Conservation (phyloP, 1,140 invertebrate species). For the Coelopa frigida region DNA sequence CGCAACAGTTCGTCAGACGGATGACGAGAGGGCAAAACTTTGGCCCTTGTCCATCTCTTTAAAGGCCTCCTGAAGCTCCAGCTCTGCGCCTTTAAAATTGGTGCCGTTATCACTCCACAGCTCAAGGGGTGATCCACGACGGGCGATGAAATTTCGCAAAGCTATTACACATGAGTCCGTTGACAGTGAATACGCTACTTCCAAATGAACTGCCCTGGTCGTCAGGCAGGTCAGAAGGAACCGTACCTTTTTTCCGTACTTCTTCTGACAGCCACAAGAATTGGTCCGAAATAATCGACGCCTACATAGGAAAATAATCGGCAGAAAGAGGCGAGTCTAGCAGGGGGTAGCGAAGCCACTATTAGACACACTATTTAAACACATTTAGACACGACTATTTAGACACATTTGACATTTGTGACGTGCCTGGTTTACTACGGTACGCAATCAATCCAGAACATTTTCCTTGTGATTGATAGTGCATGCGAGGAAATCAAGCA, state of each 20-base stretch:
- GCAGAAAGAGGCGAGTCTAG: background rate
- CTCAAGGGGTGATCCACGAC: background rate
- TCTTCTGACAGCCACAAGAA: background rate
- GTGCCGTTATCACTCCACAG: conserved; percentile 10
- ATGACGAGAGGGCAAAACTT: too few relatives aligned
- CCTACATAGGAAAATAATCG: conserved; percentile 11
- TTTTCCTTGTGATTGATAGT: too few relatives aligned
- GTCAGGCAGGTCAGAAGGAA: conserved; percentile 23
- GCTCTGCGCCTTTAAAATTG: conserved; percentile 9
- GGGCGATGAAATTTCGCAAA: conserved; percentile 5
- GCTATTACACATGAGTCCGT: conserved; percentile 2
- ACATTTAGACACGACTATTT: too few relatives aligned
- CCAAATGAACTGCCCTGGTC: background rate
- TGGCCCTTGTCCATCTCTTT: background rate
- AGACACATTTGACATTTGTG: too few relatives aligned
- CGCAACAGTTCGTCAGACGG: too few relatives aligned
- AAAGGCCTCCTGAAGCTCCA: background rate
- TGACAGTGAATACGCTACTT: conserved; percentile 3
- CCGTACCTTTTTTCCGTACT: conserved; percentile 29
- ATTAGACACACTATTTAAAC: too few relatives aligned
- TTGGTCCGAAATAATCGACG: conserved; percentile 9
- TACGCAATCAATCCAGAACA: too few relatives aligned
- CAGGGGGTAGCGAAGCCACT: conserved; percentile 7
- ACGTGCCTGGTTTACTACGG: too few relatives aligned
- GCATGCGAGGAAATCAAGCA: too few relatives aligned